These are phyloP conservation scores for Parelbella ahira DNA, from an alignment of 2,888 invertebrate genomes.

Conservation along the genomic window DNA sequence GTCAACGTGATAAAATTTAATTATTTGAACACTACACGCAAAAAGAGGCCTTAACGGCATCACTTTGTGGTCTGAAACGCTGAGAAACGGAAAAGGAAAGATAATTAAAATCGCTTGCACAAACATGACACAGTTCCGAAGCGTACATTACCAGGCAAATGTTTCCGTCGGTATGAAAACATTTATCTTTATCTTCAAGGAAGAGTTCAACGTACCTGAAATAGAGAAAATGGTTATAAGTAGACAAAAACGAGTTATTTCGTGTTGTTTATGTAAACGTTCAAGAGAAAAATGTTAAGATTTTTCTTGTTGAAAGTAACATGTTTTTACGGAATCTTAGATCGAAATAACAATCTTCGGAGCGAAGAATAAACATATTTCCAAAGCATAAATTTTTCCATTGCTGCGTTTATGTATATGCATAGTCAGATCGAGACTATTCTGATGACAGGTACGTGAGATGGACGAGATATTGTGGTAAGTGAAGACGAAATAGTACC, in stretches of 20 bases:
- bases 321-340: no score
- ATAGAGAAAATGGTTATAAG: slow-evolving; percentile 35
- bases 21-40: slow-evolving; percentile 6
- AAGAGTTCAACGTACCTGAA: slow-evolving; percentile 47
- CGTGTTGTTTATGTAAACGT: slow-evolving; percentile 7
- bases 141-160: slow-evolving; percentile 25
- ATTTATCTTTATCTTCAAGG: slow-evolving; percentile 34
- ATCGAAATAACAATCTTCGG: no score
- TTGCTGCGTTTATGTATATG: no score
- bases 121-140: slow-evolving; percentile 19
- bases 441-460: no score
- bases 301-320: slow-evolving; percentile 10
- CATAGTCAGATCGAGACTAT: no score
- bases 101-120: slow-evolving; percentile 23
- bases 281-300: slow-evolving; percentile 10
- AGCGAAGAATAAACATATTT: not conserved
- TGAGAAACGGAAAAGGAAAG: slow-evolving; percentile 1
- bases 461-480: no score
- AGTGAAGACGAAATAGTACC: no score
- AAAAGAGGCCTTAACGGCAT: slow-evolving; percentile 8
- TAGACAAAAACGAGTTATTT: slow-evolving; percentile 21
- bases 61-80: slow-evolving; percentile 4
- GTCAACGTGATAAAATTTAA: slow-evolving; percentile 16
- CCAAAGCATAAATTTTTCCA: no score
- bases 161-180: slow-evolving; percentile 25